Evolutionary conservation across 2,797 vertebrate genomes (phyloP), one percentile per base, ranked within the genome.

Genomic region (Lutjanus campechanus): DNA sequence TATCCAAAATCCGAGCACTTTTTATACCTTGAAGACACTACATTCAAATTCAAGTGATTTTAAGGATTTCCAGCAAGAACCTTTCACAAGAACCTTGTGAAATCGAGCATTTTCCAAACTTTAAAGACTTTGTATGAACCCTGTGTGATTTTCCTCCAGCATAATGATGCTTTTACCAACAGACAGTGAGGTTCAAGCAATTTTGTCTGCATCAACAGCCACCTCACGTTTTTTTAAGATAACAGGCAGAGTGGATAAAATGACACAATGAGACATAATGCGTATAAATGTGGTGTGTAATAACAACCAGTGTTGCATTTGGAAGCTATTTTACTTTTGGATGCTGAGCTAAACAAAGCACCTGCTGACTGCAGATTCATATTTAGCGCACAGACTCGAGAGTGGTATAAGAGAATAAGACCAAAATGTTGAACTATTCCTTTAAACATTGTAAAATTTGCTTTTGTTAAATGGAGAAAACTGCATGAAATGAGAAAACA

Each of bases 251-350:
- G 20, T 65, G n/a, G 15, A 60, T 19, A 55, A 73, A 79, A 76
- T 25, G 0, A 58, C 59, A 78, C 51, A 72, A 77, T 81, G 77
- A 74, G 25, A 64, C 47, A 73, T 65, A 67, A 82, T 69, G 60
- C 22, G 36, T 53, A n/a, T 5, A 64, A 76, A 46, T 64, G 29
- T 9, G 43, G 8, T 50, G 16, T 8, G 8, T 4, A 15, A 9
- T 25, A 54, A 15, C 12, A 63, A 1, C 50, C 29, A 58, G 7
- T 22, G 43, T 17, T 70, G 16, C 22, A 7, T 61, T 43, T 56
- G 29, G 43, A 49, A 63, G 19, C 46, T 22, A 53, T 46, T 22
- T 51, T 9, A 64, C 5, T n/a, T 53, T 51, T 53, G 22, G 19
- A 56, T 40, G 40, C 54, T 60, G 7, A 47, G 40, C n/a, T n/a